Percentiles rank a stretch among this genome's conserved stretches.
These are phyloP conservation scores for Criorhina ranunculi DNA, from an alignment of 2,888 invertebrate genomes.

Conservation along the genomic window DNA sequence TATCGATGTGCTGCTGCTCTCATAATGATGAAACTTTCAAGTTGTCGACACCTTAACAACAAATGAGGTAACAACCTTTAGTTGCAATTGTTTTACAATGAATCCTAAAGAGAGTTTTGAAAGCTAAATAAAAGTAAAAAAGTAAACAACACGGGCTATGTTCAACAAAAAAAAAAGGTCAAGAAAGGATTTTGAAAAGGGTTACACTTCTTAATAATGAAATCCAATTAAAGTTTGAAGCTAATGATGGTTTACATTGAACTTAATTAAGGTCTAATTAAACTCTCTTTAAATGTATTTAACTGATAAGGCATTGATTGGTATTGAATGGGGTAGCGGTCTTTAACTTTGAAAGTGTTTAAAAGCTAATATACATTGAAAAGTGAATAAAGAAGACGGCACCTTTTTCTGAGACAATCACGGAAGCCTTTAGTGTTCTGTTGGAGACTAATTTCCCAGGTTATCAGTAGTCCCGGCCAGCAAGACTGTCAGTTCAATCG, in stretches of 20 bases:
- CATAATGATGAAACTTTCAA: conserved; percentile 12
- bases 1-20: conserved; percentile 42
- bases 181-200: conserved; percentile 51
- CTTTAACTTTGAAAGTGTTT: no score
- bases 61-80: conserved; percentile 21
- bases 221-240: conserved; percentile 63
- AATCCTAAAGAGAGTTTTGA: conserved; percentile 1
- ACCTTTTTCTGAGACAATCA: no score
- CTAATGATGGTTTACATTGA: conserved; percentile 56
- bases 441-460: no score
- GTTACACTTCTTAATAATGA: conserved; percentile 37
- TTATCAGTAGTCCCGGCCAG: no score
- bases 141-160: conserved; percentile 27
- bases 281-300: conserved; percentile 15
- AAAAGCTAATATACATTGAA: background rate
- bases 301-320: conserved; percentile 44
- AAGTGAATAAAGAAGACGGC: background rate
- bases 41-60: conserved; percentile 45
- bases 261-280: conserved; percentile 46
- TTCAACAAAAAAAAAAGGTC: conserved; percentile 27
- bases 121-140: conserved; percentile 42
- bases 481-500: no score
- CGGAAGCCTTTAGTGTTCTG: no score
- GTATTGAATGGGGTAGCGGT: conserved; percentile 2
- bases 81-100: conserved; percentile 26